phyloP scores from a whole-genome alignment of 2,113 vertebrate genomes.

The Tychaedon coryphoeus region DNA sequence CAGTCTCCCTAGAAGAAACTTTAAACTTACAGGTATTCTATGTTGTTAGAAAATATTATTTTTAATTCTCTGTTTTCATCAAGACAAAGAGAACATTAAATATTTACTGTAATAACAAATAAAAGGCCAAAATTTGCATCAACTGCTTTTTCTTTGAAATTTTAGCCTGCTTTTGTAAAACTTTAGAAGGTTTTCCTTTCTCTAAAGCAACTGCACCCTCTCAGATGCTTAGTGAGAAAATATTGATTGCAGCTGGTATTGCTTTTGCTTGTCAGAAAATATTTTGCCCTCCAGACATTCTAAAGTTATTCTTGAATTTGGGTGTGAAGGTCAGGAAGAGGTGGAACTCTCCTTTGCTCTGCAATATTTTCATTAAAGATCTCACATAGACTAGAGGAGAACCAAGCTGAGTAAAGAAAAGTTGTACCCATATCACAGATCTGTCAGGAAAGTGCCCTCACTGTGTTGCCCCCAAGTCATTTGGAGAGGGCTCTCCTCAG shows the following conservation, averaged over 20 bases:
- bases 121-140: neutral
- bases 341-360: neutral
- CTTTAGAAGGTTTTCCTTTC: neutral
- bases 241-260: neutral
- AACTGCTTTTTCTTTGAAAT: constrained; percentile 44
- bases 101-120: constrained; percentile 50
- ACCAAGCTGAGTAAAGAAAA: neutral
- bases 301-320: neutral
- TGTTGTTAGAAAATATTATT: constrained; percentile 41
- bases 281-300: neutral
- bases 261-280: constrained; percentile 7
- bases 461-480: neutral
- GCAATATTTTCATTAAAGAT: neutral
- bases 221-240: constrained; percentile 27
- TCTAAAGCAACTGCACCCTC: neutral
- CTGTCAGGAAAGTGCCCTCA: neutral
- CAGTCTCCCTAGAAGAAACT: neutral
- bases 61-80: constrained; percentile 8
- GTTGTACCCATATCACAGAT: neutral
- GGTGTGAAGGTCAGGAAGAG: neutral
- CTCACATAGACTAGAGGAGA: neutral
- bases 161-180: neutral
- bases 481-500: neutral
- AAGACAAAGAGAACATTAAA: constrained; percentile 47
- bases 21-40: neutral